Base-by-base conservation (phyloP, 2,797 vertebrate species). In the Manis pentadactyla region DNA sequence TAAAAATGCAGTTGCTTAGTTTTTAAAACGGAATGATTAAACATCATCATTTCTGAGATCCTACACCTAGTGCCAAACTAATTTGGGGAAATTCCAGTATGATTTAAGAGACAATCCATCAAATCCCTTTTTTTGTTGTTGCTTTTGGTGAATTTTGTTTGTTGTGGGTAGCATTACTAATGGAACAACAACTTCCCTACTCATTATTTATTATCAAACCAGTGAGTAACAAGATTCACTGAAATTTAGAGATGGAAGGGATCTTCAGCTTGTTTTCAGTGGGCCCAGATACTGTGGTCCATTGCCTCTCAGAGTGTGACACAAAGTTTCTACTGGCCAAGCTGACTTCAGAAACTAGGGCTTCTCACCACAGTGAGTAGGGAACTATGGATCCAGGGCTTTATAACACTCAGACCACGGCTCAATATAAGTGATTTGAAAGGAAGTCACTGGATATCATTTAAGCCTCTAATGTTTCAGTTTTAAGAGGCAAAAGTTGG, bases 161-260 rank as follows among this genome's bases (percentile, higher is more conserved):
- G 79, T 46, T 75, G 55, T 90, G 49, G 27, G 55, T 59, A 96
- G 37, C 78, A 90, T 95, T 86, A 68, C 64, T 93, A 86, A 94
- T 73, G 73, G 53, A 95, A 90, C 19, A 92, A 79, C 49, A 92
- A 73, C 77, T 73, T 71, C 92, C 57, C 81, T 39, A 55, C 42
- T 79, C 86, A 86, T 96, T 87, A 94, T 92, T 92, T 93, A 85
- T 95, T 87, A 96, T 74, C 39, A 93, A 91, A 49, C 23, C 46
- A 82, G 17, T 27, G 37, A 95, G 37, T 82, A 77, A 93, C 92
- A 95, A 31, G 23, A 79, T 49, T 82, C 15, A 46, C 14, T 82
- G 57, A 78, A 77, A 51, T 96, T 95, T 89, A 92, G 31, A 84
- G 51, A 61, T 74, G 23, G 12, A 90, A 29, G 68, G 23, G 18